Conservation (phyloP, 2,888 invertebrate species). For the Habrosyne pyritoides region DNA sequence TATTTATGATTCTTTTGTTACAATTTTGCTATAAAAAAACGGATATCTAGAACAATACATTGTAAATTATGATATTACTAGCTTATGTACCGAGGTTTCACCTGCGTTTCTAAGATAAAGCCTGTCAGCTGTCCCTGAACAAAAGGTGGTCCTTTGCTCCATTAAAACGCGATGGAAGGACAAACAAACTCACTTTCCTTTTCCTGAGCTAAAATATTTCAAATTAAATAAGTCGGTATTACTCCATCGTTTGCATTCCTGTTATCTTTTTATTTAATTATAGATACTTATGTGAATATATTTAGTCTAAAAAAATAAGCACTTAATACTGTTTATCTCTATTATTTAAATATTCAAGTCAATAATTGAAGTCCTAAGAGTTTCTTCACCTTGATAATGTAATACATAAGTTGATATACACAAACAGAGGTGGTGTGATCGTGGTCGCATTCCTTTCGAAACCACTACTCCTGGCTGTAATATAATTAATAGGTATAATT, state of each 20-base stretch:
- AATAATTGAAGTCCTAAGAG: not conserved
- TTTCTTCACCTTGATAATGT: not conserved
- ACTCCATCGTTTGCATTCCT: not conserved
- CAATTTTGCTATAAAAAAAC: not conserved
- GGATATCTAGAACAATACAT: not conserved
- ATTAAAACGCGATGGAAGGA: no score
- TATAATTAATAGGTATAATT: conserved; percentile 4
- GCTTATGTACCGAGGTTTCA: no score
- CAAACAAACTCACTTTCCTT: no score
- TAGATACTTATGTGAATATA: not conserved
- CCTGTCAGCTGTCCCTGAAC: no score
- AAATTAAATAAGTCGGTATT: not conserved
- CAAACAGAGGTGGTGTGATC: not conserved
- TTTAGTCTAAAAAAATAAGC: not conserved
- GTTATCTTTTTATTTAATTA: not conserved
- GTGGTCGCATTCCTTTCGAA: conserved; percentile 7
- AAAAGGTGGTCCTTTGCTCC: no score
- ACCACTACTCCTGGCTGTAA: not conserved
- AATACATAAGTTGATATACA: not conserved
- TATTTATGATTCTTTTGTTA: not conserved
- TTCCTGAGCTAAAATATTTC: no score
- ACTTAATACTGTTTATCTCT: not conserved
- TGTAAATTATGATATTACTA: not conserved
- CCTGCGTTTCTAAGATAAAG: no score
- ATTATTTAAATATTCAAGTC: not conserved